Evolutionary conservation across 2,113 vertebrate species (phyloP), one percentile per base, ranked within the genome.

Genomic region (Aldabrachelys gigantea): DNA sequence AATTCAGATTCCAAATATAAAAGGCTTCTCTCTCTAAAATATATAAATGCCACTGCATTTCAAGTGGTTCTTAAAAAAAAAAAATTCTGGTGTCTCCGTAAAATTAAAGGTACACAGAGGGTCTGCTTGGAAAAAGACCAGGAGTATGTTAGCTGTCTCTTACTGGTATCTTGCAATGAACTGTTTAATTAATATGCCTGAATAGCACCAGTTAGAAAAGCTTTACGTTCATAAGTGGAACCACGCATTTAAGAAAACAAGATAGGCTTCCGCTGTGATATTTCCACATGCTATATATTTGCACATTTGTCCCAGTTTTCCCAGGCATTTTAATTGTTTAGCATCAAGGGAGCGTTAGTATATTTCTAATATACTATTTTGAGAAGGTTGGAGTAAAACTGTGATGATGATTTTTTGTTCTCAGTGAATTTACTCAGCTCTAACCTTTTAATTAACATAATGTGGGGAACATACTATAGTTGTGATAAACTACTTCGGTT

Each of bases 401-500:
- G 8, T 69, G 65, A 38, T 85, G 84, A 17, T 47, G 59, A 25
- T 2, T 3, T n/a, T 38, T 84, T 84, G 52, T 87, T 57, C 76
- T 38, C 69, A 4, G 25, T 1, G 1, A 35, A 59, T 54, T 52
- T 92, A 38, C 65, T 69, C 17, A 69, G 35, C 65, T 69, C 44
- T 47, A 81, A 3, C 3, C 1, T 10, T 53, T 2, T 56, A 22
- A 13, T 84, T 62, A 53, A 52, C 8, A 5, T 72, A 54, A 5
- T 38, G 44, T 69, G n/a, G 19, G 8, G 65, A 80, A 35, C 50
- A 78, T 80, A 3, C 25, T 24, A 22, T 80, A 87, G 9, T 84
- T 95, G 49, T 53, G 57, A 75, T 87, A n/a, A 93, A 72, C 84
- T 87, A 8, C 79, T 87, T 29, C 24, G 76, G 27, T 31, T 31